Percentiles rank a stretch among this genome's conserved stretches.
These are phyloP conservation scores for Gambusia yucatana DNA, from an alignment of 2,797 vertebrate genomes.

Conservation along the genomic window DNA sequence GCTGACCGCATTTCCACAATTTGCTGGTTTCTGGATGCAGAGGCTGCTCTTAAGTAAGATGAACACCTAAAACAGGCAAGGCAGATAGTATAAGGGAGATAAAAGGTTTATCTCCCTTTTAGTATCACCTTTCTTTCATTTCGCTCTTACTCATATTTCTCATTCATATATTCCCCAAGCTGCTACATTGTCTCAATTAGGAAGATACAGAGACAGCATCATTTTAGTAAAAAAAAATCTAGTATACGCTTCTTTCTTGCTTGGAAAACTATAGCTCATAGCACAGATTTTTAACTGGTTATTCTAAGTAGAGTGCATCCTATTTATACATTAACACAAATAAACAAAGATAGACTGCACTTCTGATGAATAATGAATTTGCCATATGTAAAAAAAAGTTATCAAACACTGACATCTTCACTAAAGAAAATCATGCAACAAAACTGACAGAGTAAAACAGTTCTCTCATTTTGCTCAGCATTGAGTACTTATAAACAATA, in stretches of 20 bases:
- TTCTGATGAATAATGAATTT: not conserved
- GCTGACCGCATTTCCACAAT: constrained; percentile 17
- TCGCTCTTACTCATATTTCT: not conserved
- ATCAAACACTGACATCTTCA: not conserved
- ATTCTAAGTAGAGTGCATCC: not conserved
- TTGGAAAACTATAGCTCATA: not conserved
- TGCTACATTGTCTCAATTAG: not conserved
- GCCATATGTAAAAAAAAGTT: not conserved
- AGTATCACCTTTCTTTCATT: not conserved
- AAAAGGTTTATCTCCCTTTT: not conserved
- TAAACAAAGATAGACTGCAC: not conserved
- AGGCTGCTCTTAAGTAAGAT: constrained; percentile 12
- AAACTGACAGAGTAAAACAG: not conserved
- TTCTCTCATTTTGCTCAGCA: not conserved
- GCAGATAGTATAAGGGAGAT: not conserved
- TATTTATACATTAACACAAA: not conserved
- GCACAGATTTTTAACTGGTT: not conserved
- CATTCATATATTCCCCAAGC: not conserved
- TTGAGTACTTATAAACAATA: not conserved
- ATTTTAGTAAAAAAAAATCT: not conserved
- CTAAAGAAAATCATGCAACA: not conserved
- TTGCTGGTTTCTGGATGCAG: constrained; percentile 14
- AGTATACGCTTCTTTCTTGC: not conserved
- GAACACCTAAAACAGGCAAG: constrained; percentile 4
- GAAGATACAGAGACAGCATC: not conserved